Percentiles rank a stretch among this genome's conserved stretches.
Conservation (phyloP, 2,888 invertebrate species). For the Sarcophaga caerulescens region DNA sequence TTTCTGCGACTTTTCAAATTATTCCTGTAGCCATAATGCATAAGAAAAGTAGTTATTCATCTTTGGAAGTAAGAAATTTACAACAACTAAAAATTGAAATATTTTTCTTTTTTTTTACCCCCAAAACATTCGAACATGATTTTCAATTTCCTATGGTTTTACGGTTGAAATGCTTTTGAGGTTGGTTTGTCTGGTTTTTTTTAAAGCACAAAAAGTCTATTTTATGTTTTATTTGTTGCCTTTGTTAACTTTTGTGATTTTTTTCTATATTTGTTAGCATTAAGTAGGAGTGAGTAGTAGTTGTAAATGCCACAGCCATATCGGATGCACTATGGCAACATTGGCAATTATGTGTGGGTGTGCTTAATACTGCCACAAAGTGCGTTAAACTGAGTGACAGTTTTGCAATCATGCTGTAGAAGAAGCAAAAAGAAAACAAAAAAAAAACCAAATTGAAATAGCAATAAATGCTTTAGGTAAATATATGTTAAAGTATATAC, state of each 20-base stretch:
- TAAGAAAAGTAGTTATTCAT: too few species aligned
- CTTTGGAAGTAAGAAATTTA: background rate
- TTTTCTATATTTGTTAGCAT: background rate
- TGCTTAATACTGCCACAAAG: background rate
- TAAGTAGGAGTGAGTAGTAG: background rate
- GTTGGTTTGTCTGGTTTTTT: conserved; percentile 46
- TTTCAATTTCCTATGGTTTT: conserved; percentile 24
- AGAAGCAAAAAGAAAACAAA: background rate
- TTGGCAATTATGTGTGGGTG: background rate
- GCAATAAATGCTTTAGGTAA: background rate
- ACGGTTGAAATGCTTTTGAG: conserved; percentile 48
- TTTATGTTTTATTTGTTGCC: too few species aligned
- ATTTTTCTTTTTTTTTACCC: conserved; percentile 38
- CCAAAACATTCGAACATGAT: conserved; percentile 21
- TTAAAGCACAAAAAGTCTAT: too few species aligned
- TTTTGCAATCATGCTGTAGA: background rate
- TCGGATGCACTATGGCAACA: background rate
- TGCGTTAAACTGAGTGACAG: background rate
- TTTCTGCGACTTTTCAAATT: too few species aligned
- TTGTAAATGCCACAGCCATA: background rate
- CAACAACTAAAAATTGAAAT: conserved; percentile 5
- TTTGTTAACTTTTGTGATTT: too few species aligned
- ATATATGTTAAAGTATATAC: background rate
- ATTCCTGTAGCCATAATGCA: too few species aligned
- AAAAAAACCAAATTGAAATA: background rate